These are phyloP conservation scores for Luperina nickerlii DNA, from an alignment of 2,888 invertebrate genomes.

Conservation along the genomic window DNA sequence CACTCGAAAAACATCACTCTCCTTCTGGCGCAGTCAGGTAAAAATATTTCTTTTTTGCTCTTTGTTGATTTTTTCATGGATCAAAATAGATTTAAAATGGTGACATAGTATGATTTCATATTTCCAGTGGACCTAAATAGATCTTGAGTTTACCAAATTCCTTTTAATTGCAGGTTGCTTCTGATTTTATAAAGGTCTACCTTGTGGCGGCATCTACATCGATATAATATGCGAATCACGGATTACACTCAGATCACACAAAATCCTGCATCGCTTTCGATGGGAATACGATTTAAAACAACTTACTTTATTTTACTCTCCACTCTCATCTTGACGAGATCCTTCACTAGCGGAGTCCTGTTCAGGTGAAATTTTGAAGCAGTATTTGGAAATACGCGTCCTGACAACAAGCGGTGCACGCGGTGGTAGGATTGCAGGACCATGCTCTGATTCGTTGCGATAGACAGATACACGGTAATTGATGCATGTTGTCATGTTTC, in stretches of 20 bases:
- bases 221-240: no score
- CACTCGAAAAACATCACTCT: no score
- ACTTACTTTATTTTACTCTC: not conserved
- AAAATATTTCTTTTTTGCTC: not conserved
- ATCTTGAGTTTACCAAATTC: not conserved
- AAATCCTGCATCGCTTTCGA: no score
- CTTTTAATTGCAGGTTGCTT: no score
- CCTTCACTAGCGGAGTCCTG: not conserved
- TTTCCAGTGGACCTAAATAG: not conserved
- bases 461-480: not conserved
- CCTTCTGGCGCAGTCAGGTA: no score
- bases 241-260: no score
- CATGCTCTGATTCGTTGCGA: not conserved
- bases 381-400: not conserved
- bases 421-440: not conserved
- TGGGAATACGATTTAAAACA: no score
- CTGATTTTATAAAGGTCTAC: not conserved
- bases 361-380: not conserved
- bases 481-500: not conserved
- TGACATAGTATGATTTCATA: not conserved
- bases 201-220: no score
- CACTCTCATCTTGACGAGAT: not conserved
- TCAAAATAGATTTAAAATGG: not conserved
- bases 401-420: no score
- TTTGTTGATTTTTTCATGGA: not conserved